Evolutionary conservation across 2,888 invertebrate genomes (phyloP), one percentile per base, ranked within the genome.

Genomic region (Lithophane ornitopus): DNA sequence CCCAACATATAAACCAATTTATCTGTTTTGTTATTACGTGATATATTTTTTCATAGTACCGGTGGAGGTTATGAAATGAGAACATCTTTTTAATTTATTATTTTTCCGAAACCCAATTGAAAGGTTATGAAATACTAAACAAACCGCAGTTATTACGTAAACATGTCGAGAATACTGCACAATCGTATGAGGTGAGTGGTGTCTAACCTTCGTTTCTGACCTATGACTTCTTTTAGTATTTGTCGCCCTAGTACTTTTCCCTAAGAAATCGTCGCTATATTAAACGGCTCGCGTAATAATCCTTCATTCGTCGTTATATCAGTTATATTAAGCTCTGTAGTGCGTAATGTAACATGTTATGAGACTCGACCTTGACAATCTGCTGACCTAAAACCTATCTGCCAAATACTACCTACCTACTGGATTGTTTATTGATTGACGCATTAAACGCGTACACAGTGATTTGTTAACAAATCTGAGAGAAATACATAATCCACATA

Each of bases 141-240:
- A 87, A 91, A 87, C 87, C 89, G 76, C 91, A 92, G 81, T 87
- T 91, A 91, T 93, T 91, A 93, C 91, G 89, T 92, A 91, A 93
- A 95, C 84, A 96, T 96, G 96, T 96, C 96, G 84, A 94, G 96
- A 90, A 95, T 96, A 91, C 93, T 96, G 73, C 95, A 96, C 89
- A 94, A 96, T 90, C 95, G 94, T 78, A 90, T 95, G 89, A 95
- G 95, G 96, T 96, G 90, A 89, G 88, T 74, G 12, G 65, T 56
- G 34, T 76, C 46, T 76, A 76, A 78, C 73, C 74, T 82, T 73
- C 22, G 34, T 59, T 76, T 3, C 65, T 79, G 76, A 84, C 81
- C 77, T 77, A 80, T 76, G 78, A 81, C 70, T 77, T 81, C 56
- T 54, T 70, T 14, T 52, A 63, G 1, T 76, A 63, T 70, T 28